phyloP scores from a whole-genome alignment of 2,888 invertebrate genomes.

The Teleiodes luculella region DNA sequence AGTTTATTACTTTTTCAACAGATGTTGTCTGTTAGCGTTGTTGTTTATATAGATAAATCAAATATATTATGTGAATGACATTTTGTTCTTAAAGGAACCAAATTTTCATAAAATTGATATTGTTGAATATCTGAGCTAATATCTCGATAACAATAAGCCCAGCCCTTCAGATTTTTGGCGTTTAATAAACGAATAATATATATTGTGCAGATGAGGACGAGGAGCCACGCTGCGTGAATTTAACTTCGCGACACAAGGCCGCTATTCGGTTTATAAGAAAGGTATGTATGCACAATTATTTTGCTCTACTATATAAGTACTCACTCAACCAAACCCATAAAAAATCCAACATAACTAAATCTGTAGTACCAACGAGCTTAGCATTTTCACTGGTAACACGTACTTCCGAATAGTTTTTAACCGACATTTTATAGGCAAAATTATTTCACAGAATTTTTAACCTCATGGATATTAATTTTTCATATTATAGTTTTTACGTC shows the following conservation, averaged over 20 bases:
- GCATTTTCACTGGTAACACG: too few relatives aligned
- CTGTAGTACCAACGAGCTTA: background rate
- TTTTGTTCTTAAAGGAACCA: background rate
- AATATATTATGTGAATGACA: background rate
- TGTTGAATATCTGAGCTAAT: slow-evolving; percentile 3
- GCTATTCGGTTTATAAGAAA: slow-evolving; percentile 95
- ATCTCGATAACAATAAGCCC: slow-evolving; percentile 6
- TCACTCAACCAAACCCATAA: background rate
- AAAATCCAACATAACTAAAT: background rate
- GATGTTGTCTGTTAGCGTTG: too few relatives aligned
- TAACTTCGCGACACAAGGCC: slow-evolving; percentile 92
- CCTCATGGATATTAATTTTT: too few relatives aligned
- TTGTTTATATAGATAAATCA: too few relatives aligned
- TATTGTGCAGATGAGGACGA: slow-evolving; percentile 86
- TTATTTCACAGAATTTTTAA: too few relatives aligned
- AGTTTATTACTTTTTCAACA: too few relatives aligned
- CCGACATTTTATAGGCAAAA: too few relatives aligned
- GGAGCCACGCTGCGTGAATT: slow-evolving; percentile 87
- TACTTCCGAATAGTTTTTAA: too few relatives aligned
- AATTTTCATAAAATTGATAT: background rate
- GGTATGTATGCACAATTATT: slow-evolving; percentile 73
- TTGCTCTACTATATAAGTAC: background rate
- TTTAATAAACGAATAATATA: slow-evolving; percentile 12
- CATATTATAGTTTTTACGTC: too few relatives aligned
- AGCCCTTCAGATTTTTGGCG: slow-evolving; percentile 7